These are phyloP conservation scores for Naja naja DNA, from an alignment of 2,113 vertebrate genomes.

Conservation along the genomic window DNA sequence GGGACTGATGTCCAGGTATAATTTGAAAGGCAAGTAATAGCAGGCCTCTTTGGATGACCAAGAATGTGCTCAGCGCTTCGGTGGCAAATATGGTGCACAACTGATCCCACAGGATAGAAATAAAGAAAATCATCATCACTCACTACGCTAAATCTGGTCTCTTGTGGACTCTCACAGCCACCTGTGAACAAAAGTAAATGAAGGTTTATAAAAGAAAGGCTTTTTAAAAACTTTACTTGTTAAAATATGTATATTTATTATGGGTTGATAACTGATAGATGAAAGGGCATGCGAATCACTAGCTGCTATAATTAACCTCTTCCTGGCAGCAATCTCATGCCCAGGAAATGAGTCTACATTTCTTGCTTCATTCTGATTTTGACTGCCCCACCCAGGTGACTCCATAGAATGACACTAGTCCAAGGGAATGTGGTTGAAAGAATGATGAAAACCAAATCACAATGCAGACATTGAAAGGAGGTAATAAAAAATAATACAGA, in stretches of 20 bases:
- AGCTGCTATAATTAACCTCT: not conserved
- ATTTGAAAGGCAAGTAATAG: conserved; percentile 50
- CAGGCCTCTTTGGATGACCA: not conserved
- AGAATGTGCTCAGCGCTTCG: conserved; percentile 53
- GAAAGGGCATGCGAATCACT: not conserved
- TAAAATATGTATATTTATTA: not conserved
- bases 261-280: not conserved
- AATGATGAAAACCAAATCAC: not conserved
- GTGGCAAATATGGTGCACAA: conserved; percentile 58
- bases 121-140: not conserved
- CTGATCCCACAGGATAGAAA: conserved; percentile 9
- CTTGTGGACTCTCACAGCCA: conserved; percentile 12
- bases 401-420: not conserved
- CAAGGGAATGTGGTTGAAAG: not conserved
- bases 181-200: conserved; percentile 36
- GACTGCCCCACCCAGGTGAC: not conserved
- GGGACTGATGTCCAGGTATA: conserved; percentile 45
- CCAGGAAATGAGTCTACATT: not conserved
- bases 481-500: not conserved
- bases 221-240: not conserved
- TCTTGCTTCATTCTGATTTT: not conserved
- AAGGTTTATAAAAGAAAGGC: not conserved
- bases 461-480: not conserved
- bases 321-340: not conserved
- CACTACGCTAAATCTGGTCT: conserved; percentile 37